Base-by-base conservation (phyloP, 1,140 invertebrate species). In the Drosophila nigromelanica region DNA sequence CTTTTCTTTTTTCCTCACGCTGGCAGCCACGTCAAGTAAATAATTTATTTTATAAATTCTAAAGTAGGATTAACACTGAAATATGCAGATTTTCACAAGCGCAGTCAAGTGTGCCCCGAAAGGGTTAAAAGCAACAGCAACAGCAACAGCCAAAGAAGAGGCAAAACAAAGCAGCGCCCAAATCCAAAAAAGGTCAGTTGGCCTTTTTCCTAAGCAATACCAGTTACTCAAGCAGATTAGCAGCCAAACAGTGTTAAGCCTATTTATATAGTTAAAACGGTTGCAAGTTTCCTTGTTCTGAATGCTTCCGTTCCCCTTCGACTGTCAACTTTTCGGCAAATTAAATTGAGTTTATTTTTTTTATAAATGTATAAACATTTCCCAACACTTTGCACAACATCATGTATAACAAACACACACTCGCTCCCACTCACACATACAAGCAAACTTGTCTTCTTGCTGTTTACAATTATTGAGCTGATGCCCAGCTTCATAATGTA, bases 11-110 rank as follows among this genome's bases (percentile, higher is more conserved):
- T 72, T 15, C 30, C 40, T 15, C 18, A 30, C 45, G 14, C 40
- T 43, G 37, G 37, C 45, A 69, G 58, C 43, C 59, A 63, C 52
- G 54, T 66, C 64, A 70, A 89, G 83, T 87, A 87, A 87, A 87
- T 89, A 87, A 87, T 89, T 87, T 87, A 87, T 80, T 89, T 89
- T 89, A 74, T 79, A 89, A 79, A 89, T 83, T 87, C 79, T 80
- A 81, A 80, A 89, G 83, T 77, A 77, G 83, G 83, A 89, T 89
- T 89, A 87, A 73, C 83, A 89, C 83, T 81, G 79, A 71, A 89
- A 89, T 89, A 87, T 89, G 83, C 83, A 87, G 79, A 89, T 87
- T 89, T 76, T 45, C 62, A 24, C 54, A 60, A 61, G 60, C 48
- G 54, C 73, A 71, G 67, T 71, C 73, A 75, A 75, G 72, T 75